Evolutionary conservation across 2,888 invertebrate species (phyloP), one percentile per base, ranked within the genome.

Genomic region (Lycophotia porphyrea): DNA sequence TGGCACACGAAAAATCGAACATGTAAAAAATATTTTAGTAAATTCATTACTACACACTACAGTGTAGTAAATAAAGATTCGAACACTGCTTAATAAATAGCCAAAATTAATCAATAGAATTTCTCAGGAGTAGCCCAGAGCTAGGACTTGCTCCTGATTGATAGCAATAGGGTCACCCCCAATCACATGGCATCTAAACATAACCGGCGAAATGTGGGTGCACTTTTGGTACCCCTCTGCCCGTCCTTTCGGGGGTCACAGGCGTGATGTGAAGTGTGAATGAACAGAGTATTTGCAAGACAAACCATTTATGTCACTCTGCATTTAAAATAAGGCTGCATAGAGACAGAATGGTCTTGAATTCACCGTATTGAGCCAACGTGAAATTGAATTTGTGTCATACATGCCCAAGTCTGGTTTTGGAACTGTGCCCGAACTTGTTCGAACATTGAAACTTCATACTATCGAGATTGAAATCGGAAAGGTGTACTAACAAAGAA

Each of bases 391-490:
- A 81, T 70, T 82, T 55, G 70, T 65, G 21, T 52, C 31, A 58
- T 60, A 65, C 60, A 49, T 58, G 31, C 27, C 27, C 49, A 39
- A 34, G 27, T 58, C 44, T 55, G 34, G 36, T 71, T 77, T 81
- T 80, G 82, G 80, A 82, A 58, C 49, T 34, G 27, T 80, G 82
- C 80, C 80, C 71, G 36, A 44, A 8, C n/a, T 76, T 55, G 27
- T 36, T 58, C 58, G 21, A 31, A 77, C 64, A 65, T 65, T 69
- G 69, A 24, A 65, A 63, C 39, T 52, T 77, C 44, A 36, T 52
- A 18, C 52, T 15, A 36, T 58, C 11, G 1, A 63, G 9, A 63
- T 76, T 36, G 34, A 44, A 64, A 39, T 27, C 34, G 15, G 34
- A 27, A 71, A 42, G 15, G 44, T 27, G 31, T 67, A 39, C 49